A percentile compares a stretch with the other conserved stretches of the same genome.
Evolutionary conservation across 2,888 invertebrate genomes (phyloP).

Genomic region (Phaedon cochleariae): DNA sequence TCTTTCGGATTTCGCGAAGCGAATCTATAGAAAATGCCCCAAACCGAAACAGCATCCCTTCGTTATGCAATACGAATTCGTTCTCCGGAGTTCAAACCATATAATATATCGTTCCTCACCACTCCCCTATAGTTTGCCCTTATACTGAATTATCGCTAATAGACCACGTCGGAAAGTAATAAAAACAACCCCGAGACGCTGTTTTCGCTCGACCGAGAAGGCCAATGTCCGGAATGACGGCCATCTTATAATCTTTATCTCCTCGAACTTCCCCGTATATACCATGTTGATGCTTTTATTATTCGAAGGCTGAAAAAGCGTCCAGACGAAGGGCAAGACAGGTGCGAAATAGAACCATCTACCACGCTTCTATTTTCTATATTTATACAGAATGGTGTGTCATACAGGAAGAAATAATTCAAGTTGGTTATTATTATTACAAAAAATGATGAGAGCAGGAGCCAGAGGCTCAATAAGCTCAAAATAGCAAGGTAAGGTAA

Average conservation of each 20-base stretch:
- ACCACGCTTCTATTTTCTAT: too few relatives aligned
- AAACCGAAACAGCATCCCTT: neutral
- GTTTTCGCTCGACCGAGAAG: constrained; percentile 27
- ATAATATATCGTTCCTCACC: neutral
- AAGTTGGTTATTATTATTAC: too few relatives aligned
- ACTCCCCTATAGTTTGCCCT: constrained; percentile 16
- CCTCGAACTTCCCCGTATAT: neutral
- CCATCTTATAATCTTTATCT: neutral
- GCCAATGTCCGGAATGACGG: constrained; percentile 31
- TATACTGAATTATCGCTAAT: constrained; percentile 37
- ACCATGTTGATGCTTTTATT: neutral
- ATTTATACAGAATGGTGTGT: too few relatives aligned
- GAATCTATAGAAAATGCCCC: neutral
- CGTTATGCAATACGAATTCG: neutral
- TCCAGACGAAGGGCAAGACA: neutral
- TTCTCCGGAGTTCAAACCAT: neutral
- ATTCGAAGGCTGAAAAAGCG: neutral
- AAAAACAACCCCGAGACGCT: constrained; percentile 32
- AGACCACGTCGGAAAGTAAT: constrained; percentile 35
- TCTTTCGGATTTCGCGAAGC: too few relatives aligned
- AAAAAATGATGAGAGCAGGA: too few relatives aligned
- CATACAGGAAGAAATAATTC: too few relatives aligned
- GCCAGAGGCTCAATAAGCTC: too few relatives aligned
- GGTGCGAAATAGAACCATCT: neutral
- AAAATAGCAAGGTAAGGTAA: too few relatives aligned